Evolutionary conservation across 2,797 vertebrate species (phyloP), one percentile per base, ranked within the genome.

Genomic region (Dipus sagitta): DNA sequence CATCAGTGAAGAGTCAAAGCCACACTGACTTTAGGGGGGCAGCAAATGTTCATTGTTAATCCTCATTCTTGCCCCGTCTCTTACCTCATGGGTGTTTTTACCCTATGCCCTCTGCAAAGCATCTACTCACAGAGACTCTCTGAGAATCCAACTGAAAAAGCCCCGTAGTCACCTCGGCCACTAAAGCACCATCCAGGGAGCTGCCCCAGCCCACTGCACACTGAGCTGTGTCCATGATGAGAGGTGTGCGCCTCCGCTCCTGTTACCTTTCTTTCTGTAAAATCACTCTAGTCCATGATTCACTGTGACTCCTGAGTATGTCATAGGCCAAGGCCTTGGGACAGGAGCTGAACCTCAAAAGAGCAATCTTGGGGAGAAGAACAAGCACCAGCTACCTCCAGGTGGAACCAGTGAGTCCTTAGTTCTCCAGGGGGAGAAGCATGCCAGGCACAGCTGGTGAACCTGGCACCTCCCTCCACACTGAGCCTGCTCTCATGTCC

Each of bases 401-500:
- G 30, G 47, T 42, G 32, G 34, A 92, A 52, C 0, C 62, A 38
- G 38, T 90, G 58, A 91, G 15, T 30, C 24, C 65, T 76, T 26
- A 65, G 58, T n/a, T 47, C 71, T 64, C 20, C 15, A 17, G 0
- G 5, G 52, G 9, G 23, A 38, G 24, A 52, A 26, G 12, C 76
- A 23, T 34, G 54, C 12, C 54, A 79, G n/a, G 54, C 8, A 47
- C 47, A 47, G 47, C 58, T 64, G 60, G 14, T 26, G 58, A 38
- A 64, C 64, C 38, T 6, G 34, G 30, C 2, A 1, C 34, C 64
- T 47, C 80, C 23, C 72, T 85, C 47, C 47, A 28, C 65, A 58
- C 52, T 14, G 47, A 65, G 9, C 34, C 0, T 0, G 0, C 2
- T 0, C 23, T 30, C 17, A 28, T 7, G 30, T 38, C 32, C 38